phyloP scores from a whole-genome alignment of 2,113 vertebrate genomes.

The Leucoraja erinaceus region DNA sequence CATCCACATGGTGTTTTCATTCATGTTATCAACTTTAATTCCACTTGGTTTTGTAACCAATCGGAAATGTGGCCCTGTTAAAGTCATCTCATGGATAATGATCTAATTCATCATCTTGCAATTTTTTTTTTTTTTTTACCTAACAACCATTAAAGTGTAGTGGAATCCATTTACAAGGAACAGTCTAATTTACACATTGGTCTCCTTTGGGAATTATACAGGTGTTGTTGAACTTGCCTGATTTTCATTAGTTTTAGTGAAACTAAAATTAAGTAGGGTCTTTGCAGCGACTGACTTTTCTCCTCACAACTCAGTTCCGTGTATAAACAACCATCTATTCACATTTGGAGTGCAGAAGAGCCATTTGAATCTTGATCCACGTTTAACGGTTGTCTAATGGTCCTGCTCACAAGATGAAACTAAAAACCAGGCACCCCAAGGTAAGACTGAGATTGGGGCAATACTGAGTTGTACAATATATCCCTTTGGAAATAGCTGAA shows the following conservation, averaged over 20 bases:
- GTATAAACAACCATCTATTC: background rate
- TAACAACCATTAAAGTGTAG: background rate
- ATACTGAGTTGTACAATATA: background rate
- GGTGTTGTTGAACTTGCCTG: background rate
- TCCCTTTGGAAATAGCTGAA: background rate
- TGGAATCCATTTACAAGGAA: too few relatives aligned
- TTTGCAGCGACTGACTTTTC: background rate
- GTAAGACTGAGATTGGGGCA: background rate
- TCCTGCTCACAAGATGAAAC: background rate
- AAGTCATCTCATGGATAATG: background rate
- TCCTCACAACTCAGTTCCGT: background rate
- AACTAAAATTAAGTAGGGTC: background rate
- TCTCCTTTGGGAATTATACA: background rate
- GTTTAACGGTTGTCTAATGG: background rate
- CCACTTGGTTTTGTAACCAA: background rate
- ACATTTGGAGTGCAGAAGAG: background rate
- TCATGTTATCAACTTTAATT: background rate
- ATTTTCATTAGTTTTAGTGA: background rate
- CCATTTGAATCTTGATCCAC: background rate
- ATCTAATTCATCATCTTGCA: background rate
- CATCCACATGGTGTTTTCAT: background rate
- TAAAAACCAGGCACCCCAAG: background rate
- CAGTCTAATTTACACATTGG: background rate
- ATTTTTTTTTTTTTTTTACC: background rate
- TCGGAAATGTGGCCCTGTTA: background rate